Evolutionary conservation across 1,140 invertebrate genomes (phyloP), one percentile per base, ranked within the genome.

Genomic region (Microplitis mediator): DNA sequence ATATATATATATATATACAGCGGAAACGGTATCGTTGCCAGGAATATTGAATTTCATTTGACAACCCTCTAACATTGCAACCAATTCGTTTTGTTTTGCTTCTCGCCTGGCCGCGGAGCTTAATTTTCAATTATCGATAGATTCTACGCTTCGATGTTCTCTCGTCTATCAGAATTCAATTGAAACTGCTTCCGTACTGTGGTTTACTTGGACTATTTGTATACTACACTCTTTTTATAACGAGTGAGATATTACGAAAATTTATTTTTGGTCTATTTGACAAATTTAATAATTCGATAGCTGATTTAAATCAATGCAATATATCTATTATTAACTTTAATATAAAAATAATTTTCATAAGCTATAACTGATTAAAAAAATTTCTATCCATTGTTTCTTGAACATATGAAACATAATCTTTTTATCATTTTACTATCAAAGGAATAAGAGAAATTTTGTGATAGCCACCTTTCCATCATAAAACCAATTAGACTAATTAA

Each of bases 121-220:
- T 76, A 79, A 78, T 80, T 74, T 78, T 73, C 79, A 78, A 80
- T 80, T 78, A 80, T 75, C 76, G 35, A 36, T 14, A 70, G 69
- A 77, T 71, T 61, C 54, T 72, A 52, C 60, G 66, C 50, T 66
- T 23, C 51, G 13, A 14, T 52, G 62, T 67, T 45, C 54, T n/a
- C 56, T 11, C 56, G 39, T 14, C 36, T 8, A 67, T 67, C 64
- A 14, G 52, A 66, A 73, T 69, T 76, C 58, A 62, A 74, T 77
- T 69, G 64, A 65, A 72, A 14, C 6, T 31, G 64, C 65, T 75
- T 66, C 58, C 54, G 45, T 62, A 60, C 39, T 31, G 35, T 61
- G 36, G 35, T 62, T 60, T 70, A 60, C 60, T 62, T 70, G 52
- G 23, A 16, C 54, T 39, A 51, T 52, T 56, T 56, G 54, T 45